Evolutionary conservation across 2,888 invertebrate genomes (phyloP).

Genomic region (Hyposoter dolosus): DNA sequence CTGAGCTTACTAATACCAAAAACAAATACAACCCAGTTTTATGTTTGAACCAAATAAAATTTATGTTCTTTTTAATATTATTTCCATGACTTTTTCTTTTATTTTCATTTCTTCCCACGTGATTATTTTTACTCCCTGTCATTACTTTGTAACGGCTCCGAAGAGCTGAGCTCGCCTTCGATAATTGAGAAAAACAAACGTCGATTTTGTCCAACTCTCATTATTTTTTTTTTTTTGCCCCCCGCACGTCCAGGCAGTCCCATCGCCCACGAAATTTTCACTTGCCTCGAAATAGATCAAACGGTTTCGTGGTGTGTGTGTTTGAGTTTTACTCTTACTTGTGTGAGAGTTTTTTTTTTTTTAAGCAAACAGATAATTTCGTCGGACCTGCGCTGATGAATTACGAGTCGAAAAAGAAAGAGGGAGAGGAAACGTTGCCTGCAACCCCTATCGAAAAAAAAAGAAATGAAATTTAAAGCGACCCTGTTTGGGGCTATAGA

Average conservation of each 20-base stretch:
- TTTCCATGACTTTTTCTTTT: slow-evolving; percentile 42
- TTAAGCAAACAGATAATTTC: slow-evolving; percentile 58
- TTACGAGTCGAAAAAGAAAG: slow-evolving; percentile 11
- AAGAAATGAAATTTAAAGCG: slow-evolving; percentile 49
- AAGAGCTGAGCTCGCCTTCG: neutral
- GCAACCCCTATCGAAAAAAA: neutral
- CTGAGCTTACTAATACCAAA: slow-evolving; percentile 26
- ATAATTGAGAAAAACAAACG: neutral
- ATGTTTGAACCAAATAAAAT: slow-evolving; percentile 56
- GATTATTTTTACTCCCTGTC: slow-evolving; percentile 5
- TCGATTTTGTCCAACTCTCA: neutral
- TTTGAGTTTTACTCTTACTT: slow-evolving; percentile 33
- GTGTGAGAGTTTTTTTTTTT: slow-evolving; percentile 35
- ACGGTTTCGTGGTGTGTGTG: slow-evolving; percentile 27
- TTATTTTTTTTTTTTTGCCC: neutral
- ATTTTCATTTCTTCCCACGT: slow-evolving; percentile 46
- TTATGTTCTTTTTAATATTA: slow-evolving; percentile 58
- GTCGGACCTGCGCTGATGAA: slow-evolving; percentile 7
- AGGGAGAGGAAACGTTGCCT: neutral
- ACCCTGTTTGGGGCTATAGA: slow-evolving; percentile 14
- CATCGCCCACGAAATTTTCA: neutral
- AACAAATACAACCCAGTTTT: slow-evolving; percentile 32
- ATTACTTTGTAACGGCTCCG: neutral
- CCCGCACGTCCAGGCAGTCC: neutral
- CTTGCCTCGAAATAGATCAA: neutral